Percentiles rank a stretch among this genome's conserved stretches.
phyloP scores from a whole-genome alignment of 1,140 invertebrate genomes.

The Scaptomyza montana region DNA sequence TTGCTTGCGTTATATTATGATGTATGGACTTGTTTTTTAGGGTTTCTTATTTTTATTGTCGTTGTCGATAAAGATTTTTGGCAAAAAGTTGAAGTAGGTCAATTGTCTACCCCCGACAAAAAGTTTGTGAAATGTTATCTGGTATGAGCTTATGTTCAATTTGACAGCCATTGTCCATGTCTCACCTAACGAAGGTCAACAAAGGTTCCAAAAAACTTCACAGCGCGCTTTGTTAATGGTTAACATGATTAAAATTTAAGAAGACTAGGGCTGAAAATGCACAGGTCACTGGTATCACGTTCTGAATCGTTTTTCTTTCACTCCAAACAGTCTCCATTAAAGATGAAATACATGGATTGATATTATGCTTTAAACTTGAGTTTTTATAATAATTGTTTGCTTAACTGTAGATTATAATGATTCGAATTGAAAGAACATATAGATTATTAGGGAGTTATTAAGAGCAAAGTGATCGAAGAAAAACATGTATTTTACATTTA shows the following conservation, averaged over 20 bases:
- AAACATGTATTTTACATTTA: no score
- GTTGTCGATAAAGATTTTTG: background rate
- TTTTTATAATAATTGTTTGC: no score
- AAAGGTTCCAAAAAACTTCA: slow-evolving; percentile 11
- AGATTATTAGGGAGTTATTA: no score
- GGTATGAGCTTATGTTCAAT: background rate
- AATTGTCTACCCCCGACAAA: slow-evolving; percentile 10
- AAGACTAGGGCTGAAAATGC: no score
- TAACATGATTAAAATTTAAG: background rate
- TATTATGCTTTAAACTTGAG: no score
- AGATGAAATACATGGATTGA: no score
- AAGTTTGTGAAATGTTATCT: slow-evolving; percentile 9
- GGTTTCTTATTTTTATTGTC: slow-evolving; percentile 9
- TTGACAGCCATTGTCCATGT: slow-evolving; percentile 12
- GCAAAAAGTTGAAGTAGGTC: slow-evolving; percentile 38
- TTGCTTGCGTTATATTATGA: background rate
- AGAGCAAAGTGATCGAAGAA: no score
- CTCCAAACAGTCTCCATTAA: no score
- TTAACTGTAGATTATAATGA: no score
- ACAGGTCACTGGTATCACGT: no score
- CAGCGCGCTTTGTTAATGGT: background rate
- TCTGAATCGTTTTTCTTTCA: no score
- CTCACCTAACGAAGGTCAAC: slow-evolving; percentile 22
- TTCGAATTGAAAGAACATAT: no score
- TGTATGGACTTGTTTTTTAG: background rate